Evolutionary conservation across 2,113 vertebrate species (phyloP).

Genomic region (Oxygymnocypris stewartii): DNA sequence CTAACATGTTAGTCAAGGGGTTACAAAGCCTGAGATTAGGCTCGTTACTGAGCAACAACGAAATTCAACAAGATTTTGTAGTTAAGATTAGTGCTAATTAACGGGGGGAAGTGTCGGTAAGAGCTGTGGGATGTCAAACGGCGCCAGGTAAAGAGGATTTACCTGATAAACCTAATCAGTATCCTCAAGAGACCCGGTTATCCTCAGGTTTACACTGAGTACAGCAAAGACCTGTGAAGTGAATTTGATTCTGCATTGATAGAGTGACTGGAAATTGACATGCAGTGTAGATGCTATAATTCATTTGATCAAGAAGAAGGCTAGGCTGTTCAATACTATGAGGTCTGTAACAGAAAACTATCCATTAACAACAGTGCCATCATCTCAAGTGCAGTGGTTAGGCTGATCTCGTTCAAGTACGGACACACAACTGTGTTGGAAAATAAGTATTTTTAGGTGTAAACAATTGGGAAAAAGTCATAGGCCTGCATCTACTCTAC

Average conservation of each 20-base stretch:
- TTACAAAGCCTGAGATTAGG: constrained; percentile 51
- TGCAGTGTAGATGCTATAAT: background rate
- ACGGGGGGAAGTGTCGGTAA: constrained; percentile 24
- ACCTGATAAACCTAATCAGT: constrained; percentile 41
- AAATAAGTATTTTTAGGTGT: background rate
- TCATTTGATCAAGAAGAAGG: background rate
- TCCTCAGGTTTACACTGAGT: background rate
- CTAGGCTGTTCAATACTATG: background rate
- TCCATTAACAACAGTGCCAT: background rate
- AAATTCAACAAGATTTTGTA: constrained; percentile 52
- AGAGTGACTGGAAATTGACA: background rate
- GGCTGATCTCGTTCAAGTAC: background rate
- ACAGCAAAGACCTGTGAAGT: background rate
- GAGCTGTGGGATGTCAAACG: constrained; percentile 23
- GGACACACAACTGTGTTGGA: background rate
- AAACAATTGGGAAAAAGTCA: background rate
- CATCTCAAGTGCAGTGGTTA: background rate
- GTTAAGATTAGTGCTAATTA: constrained; percentile 64
- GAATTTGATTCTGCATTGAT: background rate
- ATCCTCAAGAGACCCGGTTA: constrained; percentile 26
- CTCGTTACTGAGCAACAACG: constrained; percentile 62
- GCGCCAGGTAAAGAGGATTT: constrained; percentile 49
- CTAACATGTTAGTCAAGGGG: constrained; percentile 19
- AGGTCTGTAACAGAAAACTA: background rate
- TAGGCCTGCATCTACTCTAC: background rate